Base-by-base conservation (phyloP, 23 tunicate species). In the Styela clava region DNA sequence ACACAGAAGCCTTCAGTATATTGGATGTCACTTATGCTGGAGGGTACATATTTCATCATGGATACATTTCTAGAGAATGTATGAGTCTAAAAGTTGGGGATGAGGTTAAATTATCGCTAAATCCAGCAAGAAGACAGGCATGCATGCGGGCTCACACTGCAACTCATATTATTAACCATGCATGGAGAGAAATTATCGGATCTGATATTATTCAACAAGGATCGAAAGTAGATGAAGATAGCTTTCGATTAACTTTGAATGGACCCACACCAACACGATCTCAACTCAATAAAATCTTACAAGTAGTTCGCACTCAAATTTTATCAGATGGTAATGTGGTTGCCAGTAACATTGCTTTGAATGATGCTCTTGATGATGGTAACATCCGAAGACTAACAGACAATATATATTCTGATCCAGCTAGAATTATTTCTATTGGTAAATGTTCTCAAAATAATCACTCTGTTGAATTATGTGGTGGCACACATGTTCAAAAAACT, bases 91-190 rank as follows among this genome's bases (percentile, higher is more conserved):
- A 76, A 24, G n/a, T 76, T 20, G 81, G 81, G n/a, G 64, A 76
- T 69, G 36, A 1, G 20, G 64, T 25, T 1, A 18, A 25, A 35
- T 24, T 76, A 24, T n/a, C 29, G 12, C 35, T 76, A 0, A 1
- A 76, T 76, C 23, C 32, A 35, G 29, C 27, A 24, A 52, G 29
- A 44, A 76, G 81, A 37, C 64, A 32, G 64, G 81, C 62, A 21
- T 76, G 81, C 64, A 76, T 76, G 81, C 24, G 81, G 23, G 81
- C 81, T 1, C 81, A 76, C 64, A 76, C 81, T 1, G 81, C 81
- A 26, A 36, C 81, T 18, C 81, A 76, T 76, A 35, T 76, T 21
- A 21, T 76, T 16, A 76, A 76, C 64, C 29, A 76, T 52, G 81
- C 81, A 37, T 24, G 35, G 12, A 35, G 81, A 35, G 64, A 76